Evolutionary conservation across 2,113 vertebrate species (phyloP), one percentile per base, ranked within the genome.

Genomic region (Ictalurus punctatus): DNA sequence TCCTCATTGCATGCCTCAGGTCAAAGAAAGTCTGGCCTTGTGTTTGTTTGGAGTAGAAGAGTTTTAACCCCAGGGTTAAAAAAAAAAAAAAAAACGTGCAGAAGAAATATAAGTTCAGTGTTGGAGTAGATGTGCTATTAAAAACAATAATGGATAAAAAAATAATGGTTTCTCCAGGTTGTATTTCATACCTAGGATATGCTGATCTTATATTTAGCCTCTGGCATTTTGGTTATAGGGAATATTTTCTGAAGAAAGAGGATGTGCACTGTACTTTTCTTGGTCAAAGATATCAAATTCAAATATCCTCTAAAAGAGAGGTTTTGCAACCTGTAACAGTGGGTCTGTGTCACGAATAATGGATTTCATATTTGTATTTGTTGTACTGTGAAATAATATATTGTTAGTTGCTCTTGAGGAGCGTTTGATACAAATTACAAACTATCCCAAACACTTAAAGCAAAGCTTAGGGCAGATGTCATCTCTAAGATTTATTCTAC

Each of bases 1-100:
- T 79, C 56, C 61, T 10, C 79, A 79, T 63, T 79, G 59, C 58
- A 86, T 86, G 85, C 25, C 85, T 78, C n/a, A n/a, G 59, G 73
- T 8, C 58, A n/a, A 48, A 61, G 37, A 40, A 86, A 59, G 17
- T 79, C 58, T 48, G 23, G 56, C 73, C 85, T 86, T 44, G 37
- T n/a, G 25, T 30, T 86, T 86, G 73, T 79, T 79, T 86, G 71
- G 54, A 86, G 85, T 16, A 76, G 85, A 34, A 63, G 13, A 61
- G 37, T 86, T 61, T 74, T 58, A 76, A 74, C 52, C 84, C 27
- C 25, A 59, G 76, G 73, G 73, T 63, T 9, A 63, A 79, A 86
- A 86, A 76, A 85, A 9, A 9, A 48, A 48, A 48, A 48, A 7
- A 48, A 8, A 48, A 10, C 48, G 54, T 58, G 54, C 85, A 79